These are phyloP conservation scores for Noctua fimbriata DNA, from an alignment of 2,888 invertebrate species.

Conservation along the genomic window DNA sequence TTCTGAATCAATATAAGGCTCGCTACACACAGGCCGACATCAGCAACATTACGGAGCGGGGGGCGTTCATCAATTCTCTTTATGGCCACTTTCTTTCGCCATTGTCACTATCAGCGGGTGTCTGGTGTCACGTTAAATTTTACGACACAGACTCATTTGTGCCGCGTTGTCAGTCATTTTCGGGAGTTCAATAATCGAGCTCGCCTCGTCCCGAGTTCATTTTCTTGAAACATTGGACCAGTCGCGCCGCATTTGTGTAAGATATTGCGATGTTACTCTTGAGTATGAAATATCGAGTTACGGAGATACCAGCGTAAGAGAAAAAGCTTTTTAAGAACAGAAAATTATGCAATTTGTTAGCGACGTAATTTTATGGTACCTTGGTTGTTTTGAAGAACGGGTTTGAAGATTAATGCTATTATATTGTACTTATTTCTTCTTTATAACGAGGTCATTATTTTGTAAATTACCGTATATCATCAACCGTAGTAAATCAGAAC, in stretches of 20 bases:
- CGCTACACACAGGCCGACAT: constrained; percentile 72
- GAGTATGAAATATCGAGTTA: constrained; percentile 37
- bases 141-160: constrained; percentile 86
- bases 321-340: constrained; percentile 47
- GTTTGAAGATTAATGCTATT: constrained; percentile 14
- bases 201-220: constrained; percentile 60
- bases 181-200: constrained; percentile 71
- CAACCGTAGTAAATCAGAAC: constrained; percentile 12
- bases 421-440: constrained; percentile 13
- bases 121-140: constrained; percentile 86
- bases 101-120: constrained; percentile 85
- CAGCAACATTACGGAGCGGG: constrained; percentile 68
- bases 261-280: constrained; percentile 48
- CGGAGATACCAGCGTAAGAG: constrained; percentile 13
- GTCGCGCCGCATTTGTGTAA: constrained; percentile 42
- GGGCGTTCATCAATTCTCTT: constrained; percentile 86
- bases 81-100: constrained; percentile 86
- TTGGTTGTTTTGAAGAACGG: not conserved
- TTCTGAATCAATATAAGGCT: constrained; percentile 74
- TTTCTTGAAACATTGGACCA: constrained; percentile 61
- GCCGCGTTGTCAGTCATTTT: constrained; percentile 82
- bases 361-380: constrained; percentile 32
- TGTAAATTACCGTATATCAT: constrained; percentile 20
- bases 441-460: constrained; percentile 21
- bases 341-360: constrained; percentile 51